These are phyloP conservation scores for Escarpia spicata DNA, from an alignment of 2,888 invertebrate genomes.

Conservation along the genomic window DNA sequence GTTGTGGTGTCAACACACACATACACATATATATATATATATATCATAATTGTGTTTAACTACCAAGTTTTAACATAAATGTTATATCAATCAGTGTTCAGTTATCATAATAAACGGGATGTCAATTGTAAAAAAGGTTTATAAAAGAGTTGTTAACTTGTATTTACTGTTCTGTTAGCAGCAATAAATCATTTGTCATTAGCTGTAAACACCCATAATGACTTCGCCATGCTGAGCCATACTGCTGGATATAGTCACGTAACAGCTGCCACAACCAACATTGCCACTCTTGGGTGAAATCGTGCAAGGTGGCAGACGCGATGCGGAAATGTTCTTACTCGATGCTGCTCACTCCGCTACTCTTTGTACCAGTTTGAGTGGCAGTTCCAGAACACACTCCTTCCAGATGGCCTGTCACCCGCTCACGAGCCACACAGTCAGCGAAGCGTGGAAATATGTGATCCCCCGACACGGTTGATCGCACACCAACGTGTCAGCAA, in stretches of 20 bases:
- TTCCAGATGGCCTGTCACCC: background rate
- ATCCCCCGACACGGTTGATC: background rate
- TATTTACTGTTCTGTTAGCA: background rate
- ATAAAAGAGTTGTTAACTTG: background rate
- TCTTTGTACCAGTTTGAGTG: background rate
- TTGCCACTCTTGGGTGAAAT: background rate
- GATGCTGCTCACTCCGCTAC: background rate
- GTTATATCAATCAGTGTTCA: no score
- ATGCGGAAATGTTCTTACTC: background rate
- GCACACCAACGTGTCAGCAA: background rate
- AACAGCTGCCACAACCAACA: background rate
- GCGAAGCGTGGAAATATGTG: background rate
- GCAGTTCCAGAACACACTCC: background rate
- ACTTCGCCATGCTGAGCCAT: background rate
- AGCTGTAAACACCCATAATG: background rate
- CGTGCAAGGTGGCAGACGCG: background rate
- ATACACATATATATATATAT: background rate
- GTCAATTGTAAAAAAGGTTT: background rate
- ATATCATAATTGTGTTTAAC: background rate
- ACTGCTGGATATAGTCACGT: background rate
- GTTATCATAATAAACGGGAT: background rate
- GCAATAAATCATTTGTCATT: background rate
- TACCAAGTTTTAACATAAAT: no score
- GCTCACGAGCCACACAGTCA: background rate
- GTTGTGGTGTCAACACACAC: no score